Conservation (phyloP, 1,140 invertebrate species). For the Adoxophyes honmai region DNA sequence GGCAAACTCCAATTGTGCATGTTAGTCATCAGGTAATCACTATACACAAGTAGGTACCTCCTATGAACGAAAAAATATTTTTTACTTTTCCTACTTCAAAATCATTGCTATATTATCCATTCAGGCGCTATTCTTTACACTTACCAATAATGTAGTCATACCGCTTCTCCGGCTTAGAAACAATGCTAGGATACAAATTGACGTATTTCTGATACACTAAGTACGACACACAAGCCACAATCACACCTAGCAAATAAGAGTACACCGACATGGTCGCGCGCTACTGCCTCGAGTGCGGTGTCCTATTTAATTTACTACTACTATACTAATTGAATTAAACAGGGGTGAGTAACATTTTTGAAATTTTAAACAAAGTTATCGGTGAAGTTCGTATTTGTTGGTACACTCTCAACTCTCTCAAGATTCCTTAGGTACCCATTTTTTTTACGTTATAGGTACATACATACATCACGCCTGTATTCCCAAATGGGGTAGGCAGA, state of each 20-base stretch:
- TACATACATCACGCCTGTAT: too few relatives aligned
- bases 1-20: too few relatives aligned
- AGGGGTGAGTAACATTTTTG: slow-evolving; percentile 40
- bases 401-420: too few relatives aligned
- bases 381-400: too few relatives aligned
- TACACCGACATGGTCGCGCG: slow-evolving; percentile 37
- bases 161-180: slow-evolving; percentile 48
- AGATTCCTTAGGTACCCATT: too few relatives aligned
- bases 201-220: slow-evolving; percentile 53
- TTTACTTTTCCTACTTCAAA: background rate
- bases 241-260: slow-evolving; percentile 44
- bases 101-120: slow-evolving; percentile 3
- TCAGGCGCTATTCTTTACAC: slow-evolving; percentile 23
- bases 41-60: too few relatives aligned
- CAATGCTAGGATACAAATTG: slow-evolving; percentile 48
- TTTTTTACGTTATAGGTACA: too few relatives aligned
- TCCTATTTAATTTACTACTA: background rate
- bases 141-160: slow-evolving; percentile 73
- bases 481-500: too few relatives aligned
- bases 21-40: too few relatives aligned
- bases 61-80: too few relatives aligned
- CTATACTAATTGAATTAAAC: slow-evolving; percentile 58
- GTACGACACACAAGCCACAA: slow-evolving; percentile 48
- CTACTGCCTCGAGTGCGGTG: background rate
- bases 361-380: too few relatives aligned